Conservation (phyloP, 2,113 vertebrate species). For the Rhodinocichla rosea region DNA sequence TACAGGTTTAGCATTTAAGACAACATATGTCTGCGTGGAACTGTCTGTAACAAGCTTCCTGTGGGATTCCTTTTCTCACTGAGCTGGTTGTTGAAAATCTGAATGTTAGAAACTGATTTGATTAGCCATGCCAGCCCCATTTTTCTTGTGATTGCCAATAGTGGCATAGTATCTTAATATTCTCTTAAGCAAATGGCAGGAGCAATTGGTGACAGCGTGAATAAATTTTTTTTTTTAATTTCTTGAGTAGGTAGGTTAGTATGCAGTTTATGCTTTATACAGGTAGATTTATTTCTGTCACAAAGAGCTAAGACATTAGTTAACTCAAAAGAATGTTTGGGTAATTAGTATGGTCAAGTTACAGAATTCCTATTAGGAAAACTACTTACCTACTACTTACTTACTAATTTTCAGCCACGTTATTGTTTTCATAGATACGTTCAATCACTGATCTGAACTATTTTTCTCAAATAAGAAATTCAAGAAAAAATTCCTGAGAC, state of each 20-base stretch:
- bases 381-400: background rate
- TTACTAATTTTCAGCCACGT: background rate
- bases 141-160: background rate
- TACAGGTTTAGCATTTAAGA: background rate
- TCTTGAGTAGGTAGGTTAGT: background rate
- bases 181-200: background rate
- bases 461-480: background rate
- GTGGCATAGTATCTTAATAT: background rate
- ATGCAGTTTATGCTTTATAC: background rate
- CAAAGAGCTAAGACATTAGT: background rate
- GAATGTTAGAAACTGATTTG: background rate
- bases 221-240: background rate
- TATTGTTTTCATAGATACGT: background rate
- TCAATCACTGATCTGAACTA: background rate
- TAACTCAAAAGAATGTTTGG: background rate
- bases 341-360: background rate
- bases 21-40: background rate
- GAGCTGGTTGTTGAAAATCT: background rate
- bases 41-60: background rate
- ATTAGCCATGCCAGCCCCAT: background rate
- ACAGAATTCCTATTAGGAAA: background rate
- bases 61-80: background rate
- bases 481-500: background rate
- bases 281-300: background rate
- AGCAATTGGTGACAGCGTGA: background rate